Conservation (phyloP, 2,888 invertebrate genomes). For the Lithophane socia region DNA sequence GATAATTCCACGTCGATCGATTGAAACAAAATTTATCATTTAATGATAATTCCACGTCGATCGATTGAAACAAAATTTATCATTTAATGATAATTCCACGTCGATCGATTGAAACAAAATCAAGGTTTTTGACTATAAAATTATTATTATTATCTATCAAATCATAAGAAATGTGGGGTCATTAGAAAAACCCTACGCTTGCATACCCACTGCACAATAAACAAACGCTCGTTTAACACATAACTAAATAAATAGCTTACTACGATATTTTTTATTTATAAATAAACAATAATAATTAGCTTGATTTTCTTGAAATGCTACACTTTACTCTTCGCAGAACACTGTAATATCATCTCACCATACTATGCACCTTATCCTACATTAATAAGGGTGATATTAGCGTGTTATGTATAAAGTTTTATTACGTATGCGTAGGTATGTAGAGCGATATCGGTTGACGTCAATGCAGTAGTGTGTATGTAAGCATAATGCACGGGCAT, state of each 20-base stretch:
- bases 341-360: not conserved
- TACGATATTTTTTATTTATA: conserved; percentile 20
- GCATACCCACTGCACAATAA: not conserved
- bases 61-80: no score
- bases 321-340: conserved; percentile 46
- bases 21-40: no score
- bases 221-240: not conserved
- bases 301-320: conserved; percentile 56
- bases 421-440: conserved; percentile 42
- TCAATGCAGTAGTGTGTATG: conserved; percentile 58
- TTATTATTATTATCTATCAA: not conserved
- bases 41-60: not conserved
- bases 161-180: not conserved
- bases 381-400: conserved; percentile 22
- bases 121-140: no score
- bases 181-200: not conserved
- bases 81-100: not conserved
- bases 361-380: not conserved
- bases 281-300: conserved; percentile 39
- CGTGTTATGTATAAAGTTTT: conserved; percentile 1
- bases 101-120: not conserved
- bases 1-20: not conserved
- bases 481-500: conserved; percentile 69
- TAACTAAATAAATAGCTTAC: no score
- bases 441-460: conserved; percentile 59